Percentiles rank a stretch among this genome's conserved stretches.
These are phyloP conservation scores for Latrodectus elegans DNA, from an alignment of 2,888 invertebrate genomes.

Conservation along the genomic window DNA sequence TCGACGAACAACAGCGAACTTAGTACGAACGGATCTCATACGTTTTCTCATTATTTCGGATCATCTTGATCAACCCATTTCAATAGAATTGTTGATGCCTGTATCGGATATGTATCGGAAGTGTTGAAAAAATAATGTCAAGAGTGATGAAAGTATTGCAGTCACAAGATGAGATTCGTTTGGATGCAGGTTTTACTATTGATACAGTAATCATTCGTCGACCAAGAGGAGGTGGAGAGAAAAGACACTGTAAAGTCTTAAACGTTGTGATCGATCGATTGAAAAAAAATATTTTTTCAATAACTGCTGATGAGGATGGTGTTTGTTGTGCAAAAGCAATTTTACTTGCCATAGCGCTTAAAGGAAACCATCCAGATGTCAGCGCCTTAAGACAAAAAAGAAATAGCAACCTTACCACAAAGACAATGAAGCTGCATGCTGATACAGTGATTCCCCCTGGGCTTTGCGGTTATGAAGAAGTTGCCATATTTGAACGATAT, in stretches of 20 bases:
- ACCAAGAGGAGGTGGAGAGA: neutral
- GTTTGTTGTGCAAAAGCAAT: slow-evolving; percentile 26
- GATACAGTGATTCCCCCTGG: neutral
- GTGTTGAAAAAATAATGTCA: neutral
- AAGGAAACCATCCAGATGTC: neutral
- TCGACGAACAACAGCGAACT: no score
- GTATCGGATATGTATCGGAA: neutral
- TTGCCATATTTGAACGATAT: neutral
- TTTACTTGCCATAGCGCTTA: neutral
- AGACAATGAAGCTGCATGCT: neutral
- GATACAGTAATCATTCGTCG: neutral
- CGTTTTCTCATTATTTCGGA: neutral
- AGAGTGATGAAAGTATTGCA: slow-evolving; percentile 3
- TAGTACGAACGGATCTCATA: no score
- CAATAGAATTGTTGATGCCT: neutral
- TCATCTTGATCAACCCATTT: slow-evolving; percentile 1
- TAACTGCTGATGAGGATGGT: neutral
- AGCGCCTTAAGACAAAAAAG: neutral
- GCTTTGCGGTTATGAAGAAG: slow-evolving; percentile 8
- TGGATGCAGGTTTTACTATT: neutral
- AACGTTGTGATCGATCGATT: neutral
- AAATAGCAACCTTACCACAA: neutral
- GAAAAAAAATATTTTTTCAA: neutral
- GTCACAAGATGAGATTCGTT: slow-evolving; percentile 13
- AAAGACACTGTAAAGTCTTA: no score